Evolutionary conservation across 1,140 invertebrate species (phyloP).

Genomic region (Pseudomyrmex pallidus): DNA sequence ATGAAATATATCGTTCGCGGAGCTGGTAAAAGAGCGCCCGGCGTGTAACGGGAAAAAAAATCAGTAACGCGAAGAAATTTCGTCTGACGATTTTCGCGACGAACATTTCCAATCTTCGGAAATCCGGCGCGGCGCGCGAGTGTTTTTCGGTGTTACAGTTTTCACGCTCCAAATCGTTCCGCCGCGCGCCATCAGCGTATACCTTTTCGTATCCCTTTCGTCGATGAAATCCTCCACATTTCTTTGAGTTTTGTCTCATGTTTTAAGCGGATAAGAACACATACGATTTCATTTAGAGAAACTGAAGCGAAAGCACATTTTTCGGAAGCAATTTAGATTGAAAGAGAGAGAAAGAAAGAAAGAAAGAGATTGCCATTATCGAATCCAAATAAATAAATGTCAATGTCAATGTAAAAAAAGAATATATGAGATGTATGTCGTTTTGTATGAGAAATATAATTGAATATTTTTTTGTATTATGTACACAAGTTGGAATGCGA

Average conservation of each 20-base stretch:
- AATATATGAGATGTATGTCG: no score
- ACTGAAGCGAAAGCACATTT: conserved; percentile 5
- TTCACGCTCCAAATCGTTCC: conserved; percentile 59
- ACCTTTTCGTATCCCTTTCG: neutral
- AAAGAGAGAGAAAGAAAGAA: neutral
- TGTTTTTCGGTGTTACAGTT: conserved; percentile 55
- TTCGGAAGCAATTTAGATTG: neutral
- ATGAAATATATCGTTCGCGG: neutral
- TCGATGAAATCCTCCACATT: conserved; percentile 38
- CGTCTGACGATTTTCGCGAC: conserved; percentile 18
- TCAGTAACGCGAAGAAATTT: conserved; percentile 26
- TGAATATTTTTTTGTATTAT: no score
- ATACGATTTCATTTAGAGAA: neutral
- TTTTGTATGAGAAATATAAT: no score
- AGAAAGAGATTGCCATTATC: neutral
- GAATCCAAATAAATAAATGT: neutral
- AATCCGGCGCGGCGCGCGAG: neutral
- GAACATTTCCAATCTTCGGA: conserved; percentile 41
- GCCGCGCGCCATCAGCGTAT: conserved; percentile 11
- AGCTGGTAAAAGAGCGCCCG: conserved; percentile 2
- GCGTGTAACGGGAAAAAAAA: conserved; percentile 43
- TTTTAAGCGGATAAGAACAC: conserved; percentile 28
- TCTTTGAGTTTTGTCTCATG: conserved; percentile 31
- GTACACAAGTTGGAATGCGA: no score
- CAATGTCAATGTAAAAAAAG: no score